These are phyloP conservation scores for Rhinolophus sinicus DNA, from an alignment of 2,113 vertebrate genomes.

Conservation along the genomic window DNA sequence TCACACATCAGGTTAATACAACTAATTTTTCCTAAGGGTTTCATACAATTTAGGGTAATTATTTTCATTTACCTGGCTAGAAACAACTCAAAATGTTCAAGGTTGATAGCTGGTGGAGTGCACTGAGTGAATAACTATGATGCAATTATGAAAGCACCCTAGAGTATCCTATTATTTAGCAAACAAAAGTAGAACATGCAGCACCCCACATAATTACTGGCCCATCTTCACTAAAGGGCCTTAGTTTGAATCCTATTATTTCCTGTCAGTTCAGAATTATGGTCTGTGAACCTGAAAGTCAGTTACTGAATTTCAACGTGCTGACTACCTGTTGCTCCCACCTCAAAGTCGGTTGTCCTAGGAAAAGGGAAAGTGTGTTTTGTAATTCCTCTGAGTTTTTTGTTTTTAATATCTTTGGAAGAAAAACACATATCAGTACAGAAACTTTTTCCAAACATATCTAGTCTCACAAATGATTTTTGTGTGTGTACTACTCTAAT, in stretches of 20 bases:
- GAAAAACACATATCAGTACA: neutral
- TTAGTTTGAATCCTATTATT: conserved; percentile 44
- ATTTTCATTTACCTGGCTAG: conserved; percentile 73
- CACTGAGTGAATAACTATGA: conserved; percentile 45
- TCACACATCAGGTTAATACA: conserved; percentile 72
- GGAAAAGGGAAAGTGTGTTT: conserved; percentile 7
- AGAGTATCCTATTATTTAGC: conserved; percentile 64
- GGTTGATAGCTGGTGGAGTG: conserved; percentile 14
- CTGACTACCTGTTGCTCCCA: neutral
- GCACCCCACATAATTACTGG: conserved; percentile 64
- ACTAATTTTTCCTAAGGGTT: conserved; percentile 68
- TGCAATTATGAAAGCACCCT: conserved; percentile 63
- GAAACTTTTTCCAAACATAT: conserved; percentile 2
- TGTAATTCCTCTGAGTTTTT: neutral
- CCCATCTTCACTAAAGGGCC: conserved; percentile 40
- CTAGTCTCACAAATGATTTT: conserved; percentile 13
- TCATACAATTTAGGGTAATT: conserved; percentile 69
- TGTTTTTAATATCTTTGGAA: neutral
- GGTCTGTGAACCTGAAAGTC: conserved; percentile 43
- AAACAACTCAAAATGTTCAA: conserved; percentile 70
- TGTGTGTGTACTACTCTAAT: conserved; percentile 5
- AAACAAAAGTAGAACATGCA: conserved; percentile 66
- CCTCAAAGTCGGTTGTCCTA: neutral
- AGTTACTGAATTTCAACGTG: conserved; percentile 54
- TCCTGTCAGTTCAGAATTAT: conserved; percentile 57